A percentile compares a stretch with the other conserved stretches of the same genome.
Conservation (phyloP, 2,113 vertebrate species). For the Gymnobelideus leadbeateri region DNA sequence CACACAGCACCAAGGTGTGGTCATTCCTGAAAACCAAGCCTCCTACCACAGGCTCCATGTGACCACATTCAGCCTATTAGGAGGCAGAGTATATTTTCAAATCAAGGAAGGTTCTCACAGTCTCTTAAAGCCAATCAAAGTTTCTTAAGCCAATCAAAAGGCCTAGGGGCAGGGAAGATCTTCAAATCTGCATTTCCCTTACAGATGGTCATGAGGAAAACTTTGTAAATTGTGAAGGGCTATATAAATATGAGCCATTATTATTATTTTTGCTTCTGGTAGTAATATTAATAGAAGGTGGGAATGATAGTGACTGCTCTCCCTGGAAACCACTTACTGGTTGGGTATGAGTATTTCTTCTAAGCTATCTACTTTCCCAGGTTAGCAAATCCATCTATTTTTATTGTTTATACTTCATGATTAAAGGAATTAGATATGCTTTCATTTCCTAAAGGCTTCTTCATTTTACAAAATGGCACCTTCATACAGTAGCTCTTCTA, state of each 20-base stretch:
- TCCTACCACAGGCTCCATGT: no score
- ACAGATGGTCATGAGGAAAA: background rate
- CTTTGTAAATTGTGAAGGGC: background rate
- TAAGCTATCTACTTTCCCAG: background rate
- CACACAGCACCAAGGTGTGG: no score
- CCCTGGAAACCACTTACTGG: background rate
- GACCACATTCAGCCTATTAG: no score
- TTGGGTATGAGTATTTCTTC: background rate
- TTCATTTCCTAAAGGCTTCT: no score
- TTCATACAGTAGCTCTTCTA: background rate
- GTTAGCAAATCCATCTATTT: background rate
- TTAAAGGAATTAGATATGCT: background rate
- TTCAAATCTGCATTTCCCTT: no score
- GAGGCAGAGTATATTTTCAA: no score
- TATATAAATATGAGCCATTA: background rate
- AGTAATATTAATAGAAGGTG: background rate
- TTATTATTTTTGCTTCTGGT: background rate
- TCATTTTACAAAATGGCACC: background rate
- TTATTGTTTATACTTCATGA: background rate
- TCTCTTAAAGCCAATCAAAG: no score
- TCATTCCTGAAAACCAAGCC: no score
- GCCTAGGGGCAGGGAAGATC: no score
- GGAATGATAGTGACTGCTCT: background rate
- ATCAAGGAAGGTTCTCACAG: no score
- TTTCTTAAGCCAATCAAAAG: no score